phyloP scores from a whole-genome alignment of 2,888 invertebrate species.

The Geophilus truncorum region DNA sequence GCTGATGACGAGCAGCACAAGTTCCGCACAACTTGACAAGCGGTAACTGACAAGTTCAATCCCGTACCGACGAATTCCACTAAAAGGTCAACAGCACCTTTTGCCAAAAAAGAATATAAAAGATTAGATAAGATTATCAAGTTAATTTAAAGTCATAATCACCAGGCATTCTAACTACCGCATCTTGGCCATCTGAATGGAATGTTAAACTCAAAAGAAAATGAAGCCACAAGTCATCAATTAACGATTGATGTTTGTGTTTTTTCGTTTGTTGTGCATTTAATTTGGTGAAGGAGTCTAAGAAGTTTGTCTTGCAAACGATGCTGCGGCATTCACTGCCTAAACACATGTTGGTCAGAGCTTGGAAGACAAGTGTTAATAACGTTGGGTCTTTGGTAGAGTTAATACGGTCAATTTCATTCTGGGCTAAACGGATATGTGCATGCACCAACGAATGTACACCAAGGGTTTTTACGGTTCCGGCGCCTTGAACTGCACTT shows the following conservation, averaged over 20 bases:
- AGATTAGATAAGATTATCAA: no score
- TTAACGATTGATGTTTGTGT: not conserved
- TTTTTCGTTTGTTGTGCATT: not conserved
- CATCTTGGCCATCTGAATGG: slow-evolving; percentile 18
- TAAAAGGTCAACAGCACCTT: not conserved
- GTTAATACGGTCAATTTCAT: not conserved
- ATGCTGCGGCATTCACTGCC: slow-evolving; percentile 2
- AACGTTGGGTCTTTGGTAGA: not conserved
- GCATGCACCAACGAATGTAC: not conserved
- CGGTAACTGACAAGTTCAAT: not conserved
- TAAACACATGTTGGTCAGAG: not conserved
- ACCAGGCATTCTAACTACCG: not conserved
- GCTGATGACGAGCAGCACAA: not conserved
- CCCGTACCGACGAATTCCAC: not conserved
- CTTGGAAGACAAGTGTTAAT: not conserved
- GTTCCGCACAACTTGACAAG: not conserved
- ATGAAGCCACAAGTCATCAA: slow-evolving; percentile 19
- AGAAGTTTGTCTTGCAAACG: slow-evolving; percentile 1
- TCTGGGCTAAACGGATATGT: not conserved
- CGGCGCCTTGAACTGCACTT: not conserved
- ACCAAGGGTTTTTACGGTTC: not conserved
- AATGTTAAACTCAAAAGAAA: not conserved
- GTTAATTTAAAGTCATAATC: no score
- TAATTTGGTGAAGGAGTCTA: slow-evolving; percentile 7
- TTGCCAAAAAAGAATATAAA: no score